A percentile compares a stretch with the other conserved stretches of the same genome.
phyloP scores from a whole-genome alignment of 2,113 vertebrate species.

The Morone saxatilis region DNA sequence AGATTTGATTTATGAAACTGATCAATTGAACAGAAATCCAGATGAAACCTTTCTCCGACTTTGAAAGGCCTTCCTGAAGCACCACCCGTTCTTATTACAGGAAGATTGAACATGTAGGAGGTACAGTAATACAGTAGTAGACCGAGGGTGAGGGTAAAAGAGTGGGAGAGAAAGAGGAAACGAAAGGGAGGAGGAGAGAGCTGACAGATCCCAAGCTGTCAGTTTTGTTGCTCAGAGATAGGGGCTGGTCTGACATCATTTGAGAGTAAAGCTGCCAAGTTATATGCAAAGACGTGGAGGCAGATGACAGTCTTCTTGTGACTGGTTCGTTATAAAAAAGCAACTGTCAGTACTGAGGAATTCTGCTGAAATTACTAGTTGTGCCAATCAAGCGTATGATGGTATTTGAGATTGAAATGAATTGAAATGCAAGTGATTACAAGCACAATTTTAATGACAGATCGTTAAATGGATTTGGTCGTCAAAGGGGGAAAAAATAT shows the following conservation, averaged over 20 bases:
- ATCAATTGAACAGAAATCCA: neutral
- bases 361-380: slow-evolving; percentile 60
- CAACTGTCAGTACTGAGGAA: slow-evolving; percentile 50
- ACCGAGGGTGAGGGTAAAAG: slow-evolving; percentile 14
- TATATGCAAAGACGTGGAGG: slow-evolving; percentile 60
- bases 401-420: slow-evolving; percentile 43
- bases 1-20: neutral
- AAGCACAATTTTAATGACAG: slow-evolving; percentile 46
- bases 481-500: neutral
- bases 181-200: slow-evolving; percentile 47
- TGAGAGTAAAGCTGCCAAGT: slow-evolving; percentile 65
- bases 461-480: slow-evolving; percentile 39
- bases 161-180: slow-evolving; percentile 35
- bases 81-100: slow-evolving; percentile 33
- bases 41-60: neutral
- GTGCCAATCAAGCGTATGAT: slow-evolving; percentile 62
- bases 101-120: slow-evolving; percentile 10
- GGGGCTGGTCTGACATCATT: slow-evolving; percentile 58
- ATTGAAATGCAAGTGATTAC: slow-evolving; percentile 50
- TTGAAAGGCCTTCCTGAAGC: slow-evolving; percentile 7
- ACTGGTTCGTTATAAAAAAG: slow-evolving; percentile 53
- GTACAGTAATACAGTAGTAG: slow-evolving; percentile 13
- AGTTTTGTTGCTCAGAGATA: slow-evolving; percentile 57
- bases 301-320: slow-evolving; percentile 62
- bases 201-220: slow-evolving; percentile 66